phyloP scores from a whole-genome alignment of 1,140 invertebrate genomes.

The Paralvinella palmiformis region DNA sequence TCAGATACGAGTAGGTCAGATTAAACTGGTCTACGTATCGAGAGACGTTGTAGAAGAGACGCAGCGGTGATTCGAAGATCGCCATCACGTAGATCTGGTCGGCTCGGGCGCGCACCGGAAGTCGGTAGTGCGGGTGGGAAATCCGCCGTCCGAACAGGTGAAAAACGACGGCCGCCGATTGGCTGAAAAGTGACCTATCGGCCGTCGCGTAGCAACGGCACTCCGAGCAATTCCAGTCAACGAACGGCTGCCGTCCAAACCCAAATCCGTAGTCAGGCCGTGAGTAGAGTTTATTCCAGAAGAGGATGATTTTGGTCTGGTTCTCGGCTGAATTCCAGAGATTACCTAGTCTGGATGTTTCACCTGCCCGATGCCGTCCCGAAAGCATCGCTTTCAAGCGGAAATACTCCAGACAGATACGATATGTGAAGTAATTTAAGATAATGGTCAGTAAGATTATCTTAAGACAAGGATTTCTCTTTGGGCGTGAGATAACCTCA shows the following conservation, averaged over 20 bases:
- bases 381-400: too few species aligned
- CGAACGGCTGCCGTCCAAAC: conserved; percentile 2
- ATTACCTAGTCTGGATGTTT: too few species aligned
- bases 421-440: too few species aligned
- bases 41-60: neutral
- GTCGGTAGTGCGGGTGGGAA: neutral
- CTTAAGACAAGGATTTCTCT: too few species aligned
- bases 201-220: neutral
- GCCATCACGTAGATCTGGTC: too few species aligned
- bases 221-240: neutral
- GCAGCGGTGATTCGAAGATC: neutral
- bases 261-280: neutral
- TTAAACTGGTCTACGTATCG: neutral
- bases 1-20: conserved; percentile 1
- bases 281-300: neutral
- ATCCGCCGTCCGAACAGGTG: neutral
- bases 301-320: conserved; percentile 1
- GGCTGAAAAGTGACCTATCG: neutral
- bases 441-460: too few species aligned
- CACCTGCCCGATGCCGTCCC: too few species aligned
- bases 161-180: conserved; percentile 1
- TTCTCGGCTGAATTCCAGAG: neutral
- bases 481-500: too few species aligned
- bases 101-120: too few species aligned
- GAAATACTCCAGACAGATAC: too few species aligned